Evolutionary conservation across 2,113 vertebrate genomes (phyloP), one percentile per base, ranked within the genome.

Genomic region (Crotophaga sulcirostris): DNA sequence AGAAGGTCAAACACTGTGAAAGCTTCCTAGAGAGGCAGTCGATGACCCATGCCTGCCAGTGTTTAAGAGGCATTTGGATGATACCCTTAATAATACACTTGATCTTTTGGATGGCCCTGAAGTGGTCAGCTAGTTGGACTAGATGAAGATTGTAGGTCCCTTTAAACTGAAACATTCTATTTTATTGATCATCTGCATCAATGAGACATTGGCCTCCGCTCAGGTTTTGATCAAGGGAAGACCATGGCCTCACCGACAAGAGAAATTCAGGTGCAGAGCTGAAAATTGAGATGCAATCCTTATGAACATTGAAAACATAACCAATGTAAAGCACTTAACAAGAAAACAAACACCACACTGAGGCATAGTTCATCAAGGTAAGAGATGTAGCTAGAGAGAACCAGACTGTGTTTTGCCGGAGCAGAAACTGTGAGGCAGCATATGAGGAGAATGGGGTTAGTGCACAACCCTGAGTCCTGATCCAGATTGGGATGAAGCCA

Each of bases 391-490:
- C 13, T 67, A 80, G 36, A 76, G 15, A 49, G 13, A 69, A 8
- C 9, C 21, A 55, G 42, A 33, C 17, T 75, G 7, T 54, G 47
- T 49, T 34, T 79, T 45, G 17, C 26, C 44, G 44, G 31, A 80
- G 44, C 24, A 47, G 34, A 54, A 63, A 10, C 9, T 42, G 16
- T 1, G 0, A 16, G 49, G 13, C 29, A 55, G 16, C 2, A 1
- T 76, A 19, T 24, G 29, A 70, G 16, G 55, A 28, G 12, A 78
- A 9, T 14, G 40, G 40, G 8, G 7, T 40, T 64, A 47, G 7
- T 69, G 49, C 15, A 73, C 2, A 51, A 63, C 12, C 10, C 10
- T 81, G 45, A 1, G 4, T 75, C 14, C 44, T 40, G 12, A 10
- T 78, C 38, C 29, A 74, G 10, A 25, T 5, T 78, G 44, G 29